Percentiles rank a stretch among this genome's conserved stretches.
phyloP scores from a whole-genome alignment of 2,888 invertebrate species.

The Yponomeuta sedellus region DNA sequence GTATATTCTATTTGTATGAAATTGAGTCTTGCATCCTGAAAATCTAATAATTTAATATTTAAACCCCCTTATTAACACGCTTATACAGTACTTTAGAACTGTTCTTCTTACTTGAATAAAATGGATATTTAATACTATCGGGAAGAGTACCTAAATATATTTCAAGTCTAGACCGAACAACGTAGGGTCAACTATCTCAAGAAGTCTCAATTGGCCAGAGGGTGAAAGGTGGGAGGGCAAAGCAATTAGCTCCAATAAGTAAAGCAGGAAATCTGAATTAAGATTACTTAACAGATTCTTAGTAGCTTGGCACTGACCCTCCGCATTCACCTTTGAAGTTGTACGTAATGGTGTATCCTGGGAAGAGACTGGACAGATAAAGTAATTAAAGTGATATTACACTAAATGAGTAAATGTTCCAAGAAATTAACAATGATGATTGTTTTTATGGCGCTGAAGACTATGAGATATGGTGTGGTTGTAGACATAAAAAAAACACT shows the following conservation, averaged over 20 bases:
- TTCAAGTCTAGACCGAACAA: conserved; percentile 21
- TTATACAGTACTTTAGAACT: too few species aligned
- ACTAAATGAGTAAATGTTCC: background rate
- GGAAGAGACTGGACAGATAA: background rate
- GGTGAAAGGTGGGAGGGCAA: conserved; percentile 45
- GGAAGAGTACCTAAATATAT: background rate
- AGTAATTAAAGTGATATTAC: background rate
- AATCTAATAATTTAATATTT: too few species aligned
- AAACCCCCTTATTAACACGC: too few species aligned
- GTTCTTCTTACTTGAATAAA: too few species aligned
- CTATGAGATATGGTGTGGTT: too few species aligned
- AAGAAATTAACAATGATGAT: too few species aligned
- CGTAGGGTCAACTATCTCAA: conserved; percentile 35
- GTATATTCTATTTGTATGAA: too few species aligned
- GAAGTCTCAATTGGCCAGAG: conserved; percentile 39
- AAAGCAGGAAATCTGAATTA: conserved; percentile 52
- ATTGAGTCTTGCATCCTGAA: too few species aligned
- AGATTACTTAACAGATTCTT: conserved; percentile 32
- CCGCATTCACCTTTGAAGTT: background rate
- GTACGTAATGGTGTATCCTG: background rate
- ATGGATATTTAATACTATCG: too few species aligned
- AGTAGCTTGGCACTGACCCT: conserved; percentile 33
- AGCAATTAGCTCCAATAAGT: conserved; percentile 58
- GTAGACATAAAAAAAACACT: too few species aligned
- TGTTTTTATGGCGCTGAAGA: too few species aligned